Conservation (phyloP, 2,113 vertebrate species). For the Rynchops niger region DNA sequence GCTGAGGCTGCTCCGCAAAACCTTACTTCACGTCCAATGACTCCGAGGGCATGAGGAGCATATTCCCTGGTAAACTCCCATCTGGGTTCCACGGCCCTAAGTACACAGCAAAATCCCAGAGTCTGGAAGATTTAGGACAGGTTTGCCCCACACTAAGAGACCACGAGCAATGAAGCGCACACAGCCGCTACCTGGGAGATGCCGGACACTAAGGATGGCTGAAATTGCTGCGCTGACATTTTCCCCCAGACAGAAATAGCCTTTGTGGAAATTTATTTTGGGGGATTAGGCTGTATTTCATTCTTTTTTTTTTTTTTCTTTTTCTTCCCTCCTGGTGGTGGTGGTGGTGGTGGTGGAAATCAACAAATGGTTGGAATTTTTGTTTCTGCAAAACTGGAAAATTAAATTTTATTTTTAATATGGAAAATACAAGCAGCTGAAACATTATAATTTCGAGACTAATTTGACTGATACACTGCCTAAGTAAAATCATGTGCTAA, state of each 20-base stretch:
- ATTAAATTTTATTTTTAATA: conserved; percentile 34
- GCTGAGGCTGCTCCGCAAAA: not conserved
- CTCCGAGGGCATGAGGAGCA: not conserved
- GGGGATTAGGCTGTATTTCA: not conserved
- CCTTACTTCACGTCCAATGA: fast-evolving
- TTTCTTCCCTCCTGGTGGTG: not conserved
- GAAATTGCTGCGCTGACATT: not conserved
- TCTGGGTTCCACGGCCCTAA: fast-evolving
- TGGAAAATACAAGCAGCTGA: conserved; percentile 12
- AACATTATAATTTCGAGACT: not conserved
- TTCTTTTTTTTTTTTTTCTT: not conserved
- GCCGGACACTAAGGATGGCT: not conserved
- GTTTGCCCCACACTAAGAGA: not conserved
- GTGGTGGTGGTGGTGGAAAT: not conserved
- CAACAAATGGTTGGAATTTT: conserved; percentile 17
- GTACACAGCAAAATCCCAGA: not conserved
- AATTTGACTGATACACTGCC: conserved; percentile 12
- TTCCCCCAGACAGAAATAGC: not conserved
- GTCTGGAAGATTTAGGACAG: not conserved
- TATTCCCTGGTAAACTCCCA: not conserved
- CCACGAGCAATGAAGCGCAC: not conserved
- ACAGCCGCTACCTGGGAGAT: not conserved
- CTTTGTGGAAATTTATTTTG: not conserved
- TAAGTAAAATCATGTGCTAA: not conserved
- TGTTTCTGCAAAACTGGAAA: conserved; percentile 36